Evolutionary conservation across 2,888 invertebrate genomes (phyloP).

Genomic region (Spilosoma lubricipeda): DNA sequence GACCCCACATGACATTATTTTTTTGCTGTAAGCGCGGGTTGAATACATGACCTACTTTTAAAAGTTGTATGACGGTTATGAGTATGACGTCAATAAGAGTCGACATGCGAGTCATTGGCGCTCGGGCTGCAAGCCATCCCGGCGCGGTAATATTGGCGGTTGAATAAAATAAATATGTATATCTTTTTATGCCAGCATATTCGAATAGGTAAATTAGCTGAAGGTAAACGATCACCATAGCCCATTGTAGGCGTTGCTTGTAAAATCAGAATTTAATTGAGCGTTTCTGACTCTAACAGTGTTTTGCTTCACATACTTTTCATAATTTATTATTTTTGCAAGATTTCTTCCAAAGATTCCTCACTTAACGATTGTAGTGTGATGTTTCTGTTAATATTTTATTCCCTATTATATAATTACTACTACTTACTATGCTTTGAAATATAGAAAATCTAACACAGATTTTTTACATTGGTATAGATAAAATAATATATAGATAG

Average conservation of each 20-base stretch:
- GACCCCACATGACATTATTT: slow-evolving; percentile 55
- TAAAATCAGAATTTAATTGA: not conserved
- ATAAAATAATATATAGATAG: no score
- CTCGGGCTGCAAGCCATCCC: slow-evolving; percentile 16
- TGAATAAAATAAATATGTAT: not conserved
- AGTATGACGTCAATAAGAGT: slow-evolving; percentile 79
- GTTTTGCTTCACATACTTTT: not conserved
- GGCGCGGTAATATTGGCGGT: slow-evolving; percentile 21
- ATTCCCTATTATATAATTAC: no score
- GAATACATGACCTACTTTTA: slow-evolving; percentile 80
- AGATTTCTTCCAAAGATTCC: no score
- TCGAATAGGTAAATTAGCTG: not conserved
- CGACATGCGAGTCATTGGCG: slow-evolving; percentile 57
- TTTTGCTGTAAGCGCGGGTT: slow-evolving; percentile 70
- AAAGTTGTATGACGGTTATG: slow-evolving; percentile 72
- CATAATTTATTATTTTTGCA: no score
- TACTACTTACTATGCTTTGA: no score
- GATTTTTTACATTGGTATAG: not conserved
- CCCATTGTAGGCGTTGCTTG: not conserved
- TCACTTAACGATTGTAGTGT: not conserved
- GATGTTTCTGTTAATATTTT: not conserved
- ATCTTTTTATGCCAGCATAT: not conserved
- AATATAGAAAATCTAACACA: not conserved
- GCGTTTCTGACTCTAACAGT: not conserved
- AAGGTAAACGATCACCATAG: not conserved